Evolutionary conservation across 2,113 vertebrate genomes (phyloP).

Genomic region (Galbula dea): DNA sequence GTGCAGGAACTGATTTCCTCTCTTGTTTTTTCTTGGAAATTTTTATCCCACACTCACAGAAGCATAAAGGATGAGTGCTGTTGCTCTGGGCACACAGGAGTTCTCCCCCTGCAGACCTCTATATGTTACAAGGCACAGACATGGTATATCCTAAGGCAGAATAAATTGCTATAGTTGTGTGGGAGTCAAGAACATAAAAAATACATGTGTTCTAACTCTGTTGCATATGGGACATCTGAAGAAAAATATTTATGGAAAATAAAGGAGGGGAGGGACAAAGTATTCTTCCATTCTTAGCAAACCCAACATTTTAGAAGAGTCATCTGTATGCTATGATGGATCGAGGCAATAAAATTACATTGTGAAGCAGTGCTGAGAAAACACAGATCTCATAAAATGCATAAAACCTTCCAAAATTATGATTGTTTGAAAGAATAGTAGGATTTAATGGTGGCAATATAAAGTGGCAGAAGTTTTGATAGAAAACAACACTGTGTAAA

Average conservation of each 20-base stretch:
- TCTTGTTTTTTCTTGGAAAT: not conserved
- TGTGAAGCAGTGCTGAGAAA: not conserved
- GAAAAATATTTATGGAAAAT: not conserved
- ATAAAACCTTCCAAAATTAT: not conserved
- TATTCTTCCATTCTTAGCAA: not conserved
- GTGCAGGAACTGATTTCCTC: not conserved
- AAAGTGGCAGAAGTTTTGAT: not conserved
- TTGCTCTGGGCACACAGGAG: not conserved
- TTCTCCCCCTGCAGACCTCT: not conserved
- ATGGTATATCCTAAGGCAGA: not conserved
- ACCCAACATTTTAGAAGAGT: not conserved
- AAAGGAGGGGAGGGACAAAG: not conserved
- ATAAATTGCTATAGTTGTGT: not conserved
- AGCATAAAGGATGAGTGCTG: not conserved
- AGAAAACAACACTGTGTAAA: not conserved
- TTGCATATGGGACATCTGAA: not conserved
- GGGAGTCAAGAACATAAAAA: not conserved
- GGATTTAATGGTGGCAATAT: not conserved
- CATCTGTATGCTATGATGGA: not conserved
- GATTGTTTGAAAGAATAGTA: not conserved
- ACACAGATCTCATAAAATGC: not conserved
- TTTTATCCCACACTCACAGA: not conserved
- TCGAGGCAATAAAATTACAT: not conserved
- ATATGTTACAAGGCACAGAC: not conserved
- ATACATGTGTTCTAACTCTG: not conserved